These are phyloP conservation scores for Cheiracanthium punctorium DNA, from an alignment of 2,888 invertebrate genomes.

Conservation along the genomic window DNA sequence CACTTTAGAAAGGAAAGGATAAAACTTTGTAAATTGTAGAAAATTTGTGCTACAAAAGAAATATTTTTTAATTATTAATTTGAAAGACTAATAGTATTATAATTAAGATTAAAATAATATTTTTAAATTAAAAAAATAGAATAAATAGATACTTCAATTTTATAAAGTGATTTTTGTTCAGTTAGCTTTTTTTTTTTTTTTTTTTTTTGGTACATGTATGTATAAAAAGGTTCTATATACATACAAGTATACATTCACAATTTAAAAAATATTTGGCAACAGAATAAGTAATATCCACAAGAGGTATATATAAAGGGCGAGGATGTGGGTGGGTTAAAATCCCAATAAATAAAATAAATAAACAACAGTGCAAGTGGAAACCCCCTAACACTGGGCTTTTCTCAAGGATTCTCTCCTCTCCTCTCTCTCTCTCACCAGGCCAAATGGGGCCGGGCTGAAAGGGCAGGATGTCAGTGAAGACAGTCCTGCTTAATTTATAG, in stretches of 20 bases:
- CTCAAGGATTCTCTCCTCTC: not conserved
- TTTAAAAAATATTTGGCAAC: conserved; percentile 15
- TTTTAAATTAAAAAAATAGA: not conserved
- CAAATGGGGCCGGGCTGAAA: not conserved
- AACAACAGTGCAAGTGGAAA: conserved; percentile 33
- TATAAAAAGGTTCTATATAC: not conserved
- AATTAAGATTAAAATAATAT: not conserved
- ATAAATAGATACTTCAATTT: not conserved
- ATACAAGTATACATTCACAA: not conserved
- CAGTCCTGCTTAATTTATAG: conserved; percentile 21
- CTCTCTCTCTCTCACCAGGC: not conserved
- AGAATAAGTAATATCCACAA: not conserved
- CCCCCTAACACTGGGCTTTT: conserved; percentile 16
- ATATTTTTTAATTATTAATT: no score
- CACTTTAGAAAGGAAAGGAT: no score
- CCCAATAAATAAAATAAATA: conserved; percentile 57
- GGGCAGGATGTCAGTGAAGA: not conserved
- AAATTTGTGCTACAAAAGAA: no score
- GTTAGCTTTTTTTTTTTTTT: not conserved
- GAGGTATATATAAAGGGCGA: not conserved
- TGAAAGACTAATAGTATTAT: no score
- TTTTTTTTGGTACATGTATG: not conserved
- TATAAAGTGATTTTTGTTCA: not conserved
- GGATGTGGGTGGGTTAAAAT: not conserved
- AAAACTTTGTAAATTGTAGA: no score